Conservation (phyloP, 2,113 vertebrate species). For the Protobothrops mucrosquamatus region DNA sequence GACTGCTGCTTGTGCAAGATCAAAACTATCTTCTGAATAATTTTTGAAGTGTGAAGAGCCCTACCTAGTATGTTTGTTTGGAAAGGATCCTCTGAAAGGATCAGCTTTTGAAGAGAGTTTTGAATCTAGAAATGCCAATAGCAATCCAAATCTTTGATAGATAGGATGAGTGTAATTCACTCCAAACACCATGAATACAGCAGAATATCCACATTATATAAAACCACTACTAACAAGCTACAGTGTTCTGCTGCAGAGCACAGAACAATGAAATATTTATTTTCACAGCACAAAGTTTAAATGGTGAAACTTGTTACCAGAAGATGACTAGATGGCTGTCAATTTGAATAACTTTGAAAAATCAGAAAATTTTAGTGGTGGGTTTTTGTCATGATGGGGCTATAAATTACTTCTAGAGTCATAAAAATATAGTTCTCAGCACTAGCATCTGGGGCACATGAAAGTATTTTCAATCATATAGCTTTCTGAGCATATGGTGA, state of each 20-base stretch:
- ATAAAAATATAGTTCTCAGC: background rate
- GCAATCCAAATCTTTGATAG: background rate
- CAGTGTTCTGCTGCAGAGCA: background rate
- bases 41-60: background rate
- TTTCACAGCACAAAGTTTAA: background rate
- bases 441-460: background rate
- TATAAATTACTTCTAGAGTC: background rate
- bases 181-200: background rate
- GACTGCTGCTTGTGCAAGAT: background rate
- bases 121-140: background rate
- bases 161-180: background rate
- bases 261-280: background rate
- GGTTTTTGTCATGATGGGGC: background rate
- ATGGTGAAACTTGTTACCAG: background rate
- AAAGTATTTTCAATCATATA: background rate
- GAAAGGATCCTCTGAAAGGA: background rate
- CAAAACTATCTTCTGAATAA: background rate
- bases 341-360: background rate
- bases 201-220: background rate
- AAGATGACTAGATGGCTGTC: background rate
- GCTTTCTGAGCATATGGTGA: background rate
- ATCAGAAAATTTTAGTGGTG: background rate
- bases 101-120: background rate
- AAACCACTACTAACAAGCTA: background rate
- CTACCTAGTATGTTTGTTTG: background rate